Conservation (phyloP, 2,797 vertebrate species). For the Melopsittacus undulatus region DNA sequence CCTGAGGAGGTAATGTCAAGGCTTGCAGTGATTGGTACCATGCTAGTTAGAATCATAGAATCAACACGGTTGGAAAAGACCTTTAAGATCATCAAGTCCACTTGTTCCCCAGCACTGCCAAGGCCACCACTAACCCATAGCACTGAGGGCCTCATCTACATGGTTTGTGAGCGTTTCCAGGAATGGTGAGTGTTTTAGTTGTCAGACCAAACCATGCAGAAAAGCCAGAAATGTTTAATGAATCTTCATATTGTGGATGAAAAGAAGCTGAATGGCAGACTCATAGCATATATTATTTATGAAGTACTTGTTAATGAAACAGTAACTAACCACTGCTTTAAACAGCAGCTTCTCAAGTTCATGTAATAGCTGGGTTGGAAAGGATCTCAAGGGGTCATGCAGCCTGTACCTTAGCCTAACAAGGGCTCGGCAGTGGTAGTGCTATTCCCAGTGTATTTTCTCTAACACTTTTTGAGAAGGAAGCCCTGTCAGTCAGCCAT, state of each 20-base stretch:
- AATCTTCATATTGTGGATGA: not conserved
- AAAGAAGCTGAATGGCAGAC: not conserved
- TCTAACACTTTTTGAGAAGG: not conserved
- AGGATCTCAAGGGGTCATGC: not conserved
- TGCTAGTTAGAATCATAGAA: not conserved
- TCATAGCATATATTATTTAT: not conserved
- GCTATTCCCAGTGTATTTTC: not conserved
- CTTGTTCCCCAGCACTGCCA: not conserved
- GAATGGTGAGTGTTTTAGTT: not conserved
- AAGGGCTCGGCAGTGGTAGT: not conserved
- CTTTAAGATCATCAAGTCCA: not conserved
- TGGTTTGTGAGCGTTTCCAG: not conserved
- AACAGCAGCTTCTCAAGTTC: not conserved
- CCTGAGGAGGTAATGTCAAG: not conserved
- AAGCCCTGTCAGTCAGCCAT: not conserved
- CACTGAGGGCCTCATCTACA: not conserved
- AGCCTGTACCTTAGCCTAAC: not conserved
- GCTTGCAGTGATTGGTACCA: fast-evolving
- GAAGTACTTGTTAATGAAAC: not conserved
- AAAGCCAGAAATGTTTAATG: not conserved
- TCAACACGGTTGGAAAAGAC: not conserved
- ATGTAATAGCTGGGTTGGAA: not conserved
- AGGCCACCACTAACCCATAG: not conserved
- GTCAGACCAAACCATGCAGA: not conserved
- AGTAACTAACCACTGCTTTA: not conserved